Evolutionary conservation across 2,888 invertebrate genomes (phyloP).

Genomic region (Volucella inanis): DNA sequence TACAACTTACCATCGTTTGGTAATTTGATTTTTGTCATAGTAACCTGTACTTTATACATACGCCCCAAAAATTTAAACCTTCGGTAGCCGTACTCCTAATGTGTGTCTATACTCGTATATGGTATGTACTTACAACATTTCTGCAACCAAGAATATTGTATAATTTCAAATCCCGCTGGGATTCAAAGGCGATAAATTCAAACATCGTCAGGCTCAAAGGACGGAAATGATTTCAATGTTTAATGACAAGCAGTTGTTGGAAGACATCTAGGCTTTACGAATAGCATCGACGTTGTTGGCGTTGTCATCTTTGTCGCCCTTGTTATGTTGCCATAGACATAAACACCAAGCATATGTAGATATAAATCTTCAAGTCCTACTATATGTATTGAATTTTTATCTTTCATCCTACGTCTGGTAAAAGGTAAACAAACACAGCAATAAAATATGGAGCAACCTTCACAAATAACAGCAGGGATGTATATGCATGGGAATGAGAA

Average conservation of each 20-base stretch:
- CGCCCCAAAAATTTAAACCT: slow-evolving; percentile 4
- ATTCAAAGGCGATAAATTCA: slow-evolving; percentile 23
- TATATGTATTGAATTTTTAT: slow-evolving; percentile 48
- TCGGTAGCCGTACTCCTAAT: neutral
- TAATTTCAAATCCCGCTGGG: slow-evolving; percentile 35
- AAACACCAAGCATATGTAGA: slow-evolving; percentile 35
- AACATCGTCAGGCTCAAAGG: slow-evolving; percentile 25
- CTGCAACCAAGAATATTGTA: slow-evolving; percentile 30
- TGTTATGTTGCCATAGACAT: slow-evolving; percentile 45
- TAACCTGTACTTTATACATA: neutral
- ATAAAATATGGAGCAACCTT: slow-evolving; percentile 58
- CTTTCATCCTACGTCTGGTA: slow-evolving; percentile 19
- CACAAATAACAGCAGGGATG: slow-evolving; percentile 51
- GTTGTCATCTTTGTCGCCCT: neutral
- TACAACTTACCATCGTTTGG: neutral
- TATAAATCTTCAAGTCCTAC: slow-evolving; percentile 34
- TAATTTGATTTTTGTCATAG: neutral
- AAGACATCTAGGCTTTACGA: neutral
- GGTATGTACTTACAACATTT: too few species aligned
- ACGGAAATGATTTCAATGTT: slow-evolving; percentile 47
- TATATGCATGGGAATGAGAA: neutral
- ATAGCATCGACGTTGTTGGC: neutral
- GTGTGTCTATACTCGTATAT: too few species aligned
- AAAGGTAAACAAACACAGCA: slow-evolving; percentile 54
- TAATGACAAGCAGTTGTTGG: slow-evolving; percentile 25